Conservation (phyloP, 2,797 vertebrate genomes). For the Buphagus erythrorhynchus region DNA sequence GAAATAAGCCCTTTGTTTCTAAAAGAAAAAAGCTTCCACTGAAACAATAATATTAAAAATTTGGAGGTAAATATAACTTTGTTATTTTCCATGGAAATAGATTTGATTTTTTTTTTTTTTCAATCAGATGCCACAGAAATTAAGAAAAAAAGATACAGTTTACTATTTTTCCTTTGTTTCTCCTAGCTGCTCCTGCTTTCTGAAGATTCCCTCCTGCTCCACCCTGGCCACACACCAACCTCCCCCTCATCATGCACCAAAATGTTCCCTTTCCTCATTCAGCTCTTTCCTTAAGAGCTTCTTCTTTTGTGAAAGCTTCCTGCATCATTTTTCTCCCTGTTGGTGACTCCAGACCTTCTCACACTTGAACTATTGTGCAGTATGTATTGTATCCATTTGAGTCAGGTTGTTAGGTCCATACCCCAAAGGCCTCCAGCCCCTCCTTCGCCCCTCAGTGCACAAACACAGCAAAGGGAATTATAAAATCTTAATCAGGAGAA, state of each 20-base stretch:
- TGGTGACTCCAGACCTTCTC: neutral
- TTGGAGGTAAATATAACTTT: neutral
- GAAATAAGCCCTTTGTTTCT: neutral
- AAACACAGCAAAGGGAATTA: conserved; percentile 7
- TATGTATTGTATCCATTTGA: neutral
- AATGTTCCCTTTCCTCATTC: neutral
- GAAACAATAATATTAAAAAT: neutral
- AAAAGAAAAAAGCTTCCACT: neutral
- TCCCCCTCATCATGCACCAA: neutral
- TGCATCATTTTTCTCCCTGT: neutral
- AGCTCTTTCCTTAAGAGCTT: neutral
- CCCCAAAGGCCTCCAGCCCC: neutral
- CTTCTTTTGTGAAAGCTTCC: conserved; percentile 28
- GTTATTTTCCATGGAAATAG: neutral
- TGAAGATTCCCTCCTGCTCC: neutral
- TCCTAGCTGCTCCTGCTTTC: neutral
- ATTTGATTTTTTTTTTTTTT: neutral
- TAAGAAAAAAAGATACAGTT: neutral
- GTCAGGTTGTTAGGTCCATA: neutral
- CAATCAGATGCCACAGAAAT: neutral
- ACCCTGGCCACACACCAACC: neutral
- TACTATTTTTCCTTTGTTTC: neutral
- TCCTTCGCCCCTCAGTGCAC: neutral
- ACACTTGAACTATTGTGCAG: neutral
- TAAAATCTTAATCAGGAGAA: conserved; percentile 29